Evolutionary conservation across 2,797 vertebrate genomes (phyloP).

Genomic region (Sebastes diploproa): DNA sequence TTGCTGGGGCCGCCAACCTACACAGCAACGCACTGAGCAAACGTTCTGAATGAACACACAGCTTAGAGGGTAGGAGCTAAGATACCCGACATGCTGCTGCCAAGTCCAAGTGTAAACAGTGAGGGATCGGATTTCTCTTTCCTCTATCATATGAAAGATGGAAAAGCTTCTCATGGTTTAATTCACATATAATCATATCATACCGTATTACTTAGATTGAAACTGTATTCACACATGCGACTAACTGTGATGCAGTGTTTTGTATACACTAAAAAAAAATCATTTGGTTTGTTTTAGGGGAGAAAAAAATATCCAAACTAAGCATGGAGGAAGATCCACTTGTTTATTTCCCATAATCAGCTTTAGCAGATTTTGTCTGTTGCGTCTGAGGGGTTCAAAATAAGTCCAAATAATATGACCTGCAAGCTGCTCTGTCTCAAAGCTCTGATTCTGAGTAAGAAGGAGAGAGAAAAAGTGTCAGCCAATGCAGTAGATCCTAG

Average conservation of each 20-base stretch:
- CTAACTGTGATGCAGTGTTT: neutral
- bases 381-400: neutral
- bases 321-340: neutral
- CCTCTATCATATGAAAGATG: neutral
- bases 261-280: neutral
- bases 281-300: neutral
- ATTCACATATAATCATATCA: neutral
- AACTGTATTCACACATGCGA: neutral
- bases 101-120: neutral
- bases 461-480: neutral
- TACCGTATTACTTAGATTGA: neutral
- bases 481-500: neutral
- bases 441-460: neutral
- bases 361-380: neutral
- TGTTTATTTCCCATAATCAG: neutral
- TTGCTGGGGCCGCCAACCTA: neutral
- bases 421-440: neutral
- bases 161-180: neutral
- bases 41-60: slow-evolving; percentile 32
- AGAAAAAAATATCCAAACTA: neutral
- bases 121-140: neutral
- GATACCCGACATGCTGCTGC: neutral
- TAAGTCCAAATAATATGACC: neutral
- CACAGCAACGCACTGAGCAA: slow-evolving; percentile 11
- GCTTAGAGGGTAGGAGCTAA: neutral